Conservation (phyloP, 2,113 vertebrate genomes). For the Dicaeum eximium region DNA sequence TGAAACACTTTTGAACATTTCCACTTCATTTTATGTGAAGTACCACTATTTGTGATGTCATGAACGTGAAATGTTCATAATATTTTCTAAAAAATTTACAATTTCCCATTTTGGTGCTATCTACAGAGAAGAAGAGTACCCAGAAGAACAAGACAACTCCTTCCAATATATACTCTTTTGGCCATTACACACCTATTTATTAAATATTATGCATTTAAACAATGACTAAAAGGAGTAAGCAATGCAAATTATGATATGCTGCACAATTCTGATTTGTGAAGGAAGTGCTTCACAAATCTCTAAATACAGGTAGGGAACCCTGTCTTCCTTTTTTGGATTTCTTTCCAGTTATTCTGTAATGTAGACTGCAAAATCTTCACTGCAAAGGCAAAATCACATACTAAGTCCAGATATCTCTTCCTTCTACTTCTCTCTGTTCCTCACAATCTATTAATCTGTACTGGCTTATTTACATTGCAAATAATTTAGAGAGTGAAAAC, state of each 20-base stretch:
- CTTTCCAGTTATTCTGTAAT: neutral
- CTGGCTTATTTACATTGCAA: neutral
- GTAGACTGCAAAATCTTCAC: neutral
- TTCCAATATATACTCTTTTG: neutral
- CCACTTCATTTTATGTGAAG: neutral
- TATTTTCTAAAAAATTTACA: neutral
- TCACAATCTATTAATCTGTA: neutral
- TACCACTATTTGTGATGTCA: neutral
- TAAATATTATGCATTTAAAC: neutral
- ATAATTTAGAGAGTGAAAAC: neutral
- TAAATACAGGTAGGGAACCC: neutral
- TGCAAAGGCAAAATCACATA: neutral
- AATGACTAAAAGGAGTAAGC: neutral
- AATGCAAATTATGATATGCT: fast-evolving
- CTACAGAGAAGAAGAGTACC: neutral
- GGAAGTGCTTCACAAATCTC: neutral
- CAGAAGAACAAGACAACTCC: neutral
- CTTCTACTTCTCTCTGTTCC: neutral
- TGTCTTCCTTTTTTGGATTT: neutral
- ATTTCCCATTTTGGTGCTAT: neutral
- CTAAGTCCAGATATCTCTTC: neutral
- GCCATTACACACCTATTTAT: neutral
- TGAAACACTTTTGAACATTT: neutral
- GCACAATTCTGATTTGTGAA: neutral
- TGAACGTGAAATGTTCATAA: neutral